Conservation (phyloP, 1,140 invertebrate genomes). For the Drosophila punjabiensis region DNA sequence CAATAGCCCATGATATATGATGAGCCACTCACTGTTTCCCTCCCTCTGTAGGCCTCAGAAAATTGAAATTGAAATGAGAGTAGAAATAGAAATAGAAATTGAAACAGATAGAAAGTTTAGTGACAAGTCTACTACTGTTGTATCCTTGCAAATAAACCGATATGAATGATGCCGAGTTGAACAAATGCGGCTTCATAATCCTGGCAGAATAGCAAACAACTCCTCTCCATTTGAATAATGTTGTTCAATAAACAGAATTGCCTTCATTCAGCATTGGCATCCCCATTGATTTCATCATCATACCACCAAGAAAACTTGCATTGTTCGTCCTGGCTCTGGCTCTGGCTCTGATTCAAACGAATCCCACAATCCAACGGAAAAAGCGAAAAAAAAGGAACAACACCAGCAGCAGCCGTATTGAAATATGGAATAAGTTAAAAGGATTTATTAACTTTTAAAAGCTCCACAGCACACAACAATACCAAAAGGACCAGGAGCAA, state of each 20-base stretch:
- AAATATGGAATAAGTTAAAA: constrained; percentile 83
- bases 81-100: constrained; percentile 50
- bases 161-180: constrained; percentile 65
- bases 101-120: constrained; percentile 74
- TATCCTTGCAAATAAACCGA: constrained; percentile 34
- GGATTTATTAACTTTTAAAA: constrained; percentile 84
- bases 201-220: constrained; percentile 23
- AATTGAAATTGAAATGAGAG: constrained; percentile 45
- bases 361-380: constrained; percentile 10
- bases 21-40: constrained; percentile 15
- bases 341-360: constrained; percentile 46
- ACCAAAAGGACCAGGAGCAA: constrained; percentile 56
- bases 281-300: constrained; percentile 42
- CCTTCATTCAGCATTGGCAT: constrained; percentile 63
- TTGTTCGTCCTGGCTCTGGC: constrained; percentile 27
- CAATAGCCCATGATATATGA: constrained; percentile 71
- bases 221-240: constrained; percentile 71
- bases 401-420: constrained; percentile 59
- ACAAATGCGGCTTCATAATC: constrained; percentile 75
- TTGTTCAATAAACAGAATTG: constrained; percentile 77
- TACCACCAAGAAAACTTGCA: constrained; percentile 46
- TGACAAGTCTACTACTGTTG: constrained; percentile 19
- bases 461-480: constrained; percentile 72
- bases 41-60: constrained; percentile 21
- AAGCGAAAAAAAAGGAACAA: constrained; percentile 6